phyloP scores from a whole-genome alignment of 2,888 invertebrate species.

The Papilio demoleus region DNA sequence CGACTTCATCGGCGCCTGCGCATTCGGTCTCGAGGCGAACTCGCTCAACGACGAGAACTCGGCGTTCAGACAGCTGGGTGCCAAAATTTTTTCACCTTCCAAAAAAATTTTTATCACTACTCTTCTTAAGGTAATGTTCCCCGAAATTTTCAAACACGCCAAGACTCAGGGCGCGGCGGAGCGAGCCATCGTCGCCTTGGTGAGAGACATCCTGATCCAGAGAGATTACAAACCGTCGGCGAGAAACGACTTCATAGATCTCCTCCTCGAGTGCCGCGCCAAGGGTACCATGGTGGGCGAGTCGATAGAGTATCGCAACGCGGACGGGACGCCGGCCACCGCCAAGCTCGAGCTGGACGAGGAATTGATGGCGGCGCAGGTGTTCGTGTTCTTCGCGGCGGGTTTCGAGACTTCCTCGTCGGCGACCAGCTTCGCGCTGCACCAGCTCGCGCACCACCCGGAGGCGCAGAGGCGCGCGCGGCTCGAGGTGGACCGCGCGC shows the following conservation, averaged over 20 bases:
- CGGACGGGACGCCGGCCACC: constrained; percentile 56
- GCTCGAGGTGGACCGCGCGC: constrained; percentile 57
- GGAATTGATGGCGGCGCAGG: constrained; percentile 59
- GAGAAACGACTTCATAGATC: constrained; percentile 64
- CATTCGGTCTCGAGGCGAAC: constrained; percentile 64
- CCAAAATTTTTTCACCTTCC: constrained; percentile 50
- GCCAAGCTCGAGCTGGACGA: constrained; percentile 56
- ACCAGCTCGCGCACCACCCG: constrained; percentile 62
- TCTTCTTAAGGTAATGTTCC: constrained; percentile 59
- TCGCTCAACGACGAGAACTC: constrained; percentile 62
- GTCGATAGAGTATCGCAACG: constrained; percentile 56
- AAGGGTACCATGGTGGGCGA: constrained; percentile 58
- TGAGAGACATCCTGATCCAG: constrained; percentile 58
- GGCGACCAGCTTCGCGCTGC: constrained; percentile 63
- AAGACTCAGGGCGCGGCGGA: constrained; percentile 54
- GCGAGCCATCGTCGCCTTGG: constrained; percentile 51
- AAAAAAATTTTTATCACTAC: constrained; percentile 45
- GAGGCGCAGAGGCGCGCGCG: constrained; percentile 60
- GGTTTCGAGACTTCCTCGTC: constrained; percentile 69
- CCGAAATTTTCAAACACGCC: constrained; percentile 53
- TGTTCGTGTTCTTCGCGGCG: constrained; percentile 66
- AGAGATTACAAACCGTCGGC: constrained; percentile 59
- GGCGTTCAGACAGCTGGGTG: constrained; percentile 61
- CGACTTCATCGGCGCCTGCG: constrained; percentile 68
- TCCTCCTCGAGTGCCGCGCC: constrained; percentile 58